Percentiles rank a stretch among this genome's conserved stretches.
These are phyloP conservation scores for Clytia hemisphaerica DNA, from an alignment of 30 jellyfish, hydroid and myxozoan genomes.

Conservation along the genomic window DNA sequence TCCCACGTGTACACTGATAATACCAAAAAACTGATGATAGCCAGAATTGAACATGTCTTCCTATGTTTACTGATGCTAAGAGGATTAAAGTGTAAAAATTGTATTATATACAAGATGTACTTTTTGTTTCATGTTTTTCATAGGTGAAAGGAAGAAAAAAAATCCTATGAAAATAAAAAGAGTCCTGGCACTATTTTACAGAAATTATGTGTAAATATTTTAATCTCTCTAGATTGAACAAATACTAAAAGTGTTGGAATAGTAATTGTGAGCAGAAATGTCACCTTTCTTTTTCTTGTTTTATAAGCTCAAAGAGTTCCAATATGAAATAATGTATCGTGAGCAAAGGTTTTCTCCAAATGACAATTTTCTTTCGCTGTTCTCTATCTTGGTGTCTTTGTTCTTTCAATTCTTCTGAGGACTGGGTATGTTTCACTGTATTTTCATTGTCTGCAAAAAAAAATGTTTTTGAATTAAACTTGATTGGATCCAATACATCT, in stretches of 20 bases:
- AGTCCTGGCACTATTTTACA: too few species aligned
- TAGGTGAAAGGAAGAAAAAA: neutral
- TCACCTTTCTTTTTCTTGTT: slow-evolving; percentile 64
- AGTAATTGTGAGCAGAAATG: neutral
- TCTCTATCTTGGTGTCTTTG: slow-evolving; percentile 58
- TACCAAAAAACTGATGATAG: slow-evolving; percentile 15
- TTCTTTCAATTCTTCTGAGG: slow-evolving; percentile 31
- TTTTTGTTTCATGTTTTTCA: too few species aligned
- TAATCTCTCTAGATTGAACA: neutral
- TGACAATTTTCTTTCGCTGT: slow-evolving; percentile 59
- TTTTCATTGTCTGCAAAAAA: neutral
- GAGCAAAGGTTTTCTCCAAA: slow-evolving; percentile 77
- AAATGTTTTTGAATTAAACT: neutral
- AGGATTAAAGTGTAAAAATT: neutral
- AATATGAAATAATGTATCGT: slow-evolving; percentile 69
- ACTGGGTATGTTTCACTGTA: slow-evolving; percentile 5
- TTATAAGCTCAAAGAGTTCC: slow-evolving; percentile 44
- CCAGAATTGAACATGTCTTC: slow-evolving; percentile 69
- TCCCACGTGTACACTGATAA: slow-evolving; percentile 47
- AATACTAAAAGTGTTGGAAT: neutral
- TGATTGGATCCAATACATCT: too few species aligned
- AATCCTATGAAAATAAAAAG: too few species aligned
- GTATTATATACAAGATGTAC: too few species aligned
- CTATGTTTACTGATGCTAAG: slow-evolving; percentile 70
- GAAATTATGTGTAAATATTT: neutral